Conservation (phyloP, 2,113 vertebrate genomes). For the Protomyctophum bolini region DNA sequence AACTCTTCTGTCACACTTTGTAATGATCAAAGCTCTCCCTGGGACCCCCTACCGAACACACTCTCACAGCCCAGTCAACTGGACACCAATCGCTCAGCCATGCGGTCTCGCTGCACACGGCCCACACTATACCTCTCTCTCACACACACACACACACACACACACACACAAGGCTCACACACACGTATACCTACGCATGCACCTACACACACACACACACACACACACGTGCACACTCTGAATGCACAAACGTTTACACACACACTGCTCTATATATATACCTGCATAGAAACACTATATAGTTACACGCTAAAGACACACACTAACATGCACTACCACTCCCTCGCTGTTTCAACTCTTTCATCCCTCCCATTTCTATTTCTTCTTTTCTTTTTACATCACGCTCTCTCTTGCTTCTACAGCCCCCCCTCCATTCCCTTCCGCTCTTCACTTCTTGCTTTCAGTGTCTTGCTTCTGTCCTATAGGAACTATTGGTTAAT, state of each 20-base stretch:
- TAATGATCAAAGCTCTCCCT: conserved; percentile 81
- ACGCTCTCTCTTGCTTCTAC: too few relatives aligned
- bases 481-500: too few relatives aligned
- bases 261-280: conserved; percentile 15
- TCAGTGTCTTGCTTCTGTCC: too few relatives aligned
- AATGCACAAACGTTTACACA: conserved; percentile 4
- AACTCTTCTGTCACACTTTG: conserved; percentile 78
- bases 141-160: conserved; percentile 33
- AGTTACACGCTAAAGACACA: conserved; percentile 15
- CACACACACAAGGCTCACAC: conserved; percentile 24
- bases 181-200: conserved; percentile 15
- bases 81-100: conserved; percentile 77
- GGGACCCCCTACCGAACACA: conserved; percentile 75
- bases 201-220: not conserved
- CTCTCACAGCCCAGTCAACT: conserved; percentile 73
- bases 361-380: conserved; percentile 25
- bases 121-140: conserved; percentile 50
- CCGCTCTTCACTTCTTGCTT: conserved; percentile 6
- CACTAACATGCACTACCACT: conserved; percentile 6
- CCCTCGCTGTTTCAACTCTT: conserved; percentile 39
- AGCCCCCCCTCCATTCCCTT: conserved; percentile 9
- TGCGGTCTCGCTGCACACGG: conserved; percentile 52
- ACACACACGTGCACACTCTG: not conserved
- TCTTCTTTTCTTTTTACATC: conserved; percentile 23
- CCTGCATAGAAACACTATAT: not conserved